Base-by-base conservation (phyloP, 2,113 vertebrate species). In the Mola mola region DNA sequence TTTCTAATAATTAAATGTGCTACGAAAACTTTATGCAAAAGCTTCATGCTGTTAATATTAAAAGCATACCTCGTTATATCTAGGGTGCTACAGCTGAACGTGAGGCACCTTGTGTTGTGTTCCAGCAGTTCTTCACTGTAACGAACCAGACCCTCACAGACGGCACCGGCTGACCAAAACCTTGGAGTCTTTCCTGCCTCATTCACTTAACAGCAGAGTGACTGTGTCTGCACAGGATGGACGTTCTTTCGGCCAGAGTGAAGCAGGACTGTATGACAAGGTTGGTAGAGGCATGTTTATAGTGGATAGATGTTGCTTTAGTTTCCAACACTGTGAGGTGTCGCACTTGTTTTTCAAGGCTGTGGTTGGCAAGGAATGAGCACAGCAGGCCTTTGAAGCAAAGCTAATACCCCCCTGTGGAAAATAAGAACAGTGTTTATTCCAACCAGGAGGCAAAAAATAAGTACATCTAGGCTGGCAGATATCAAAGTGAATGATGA, bases 171-270 rank as follows among this genome's bases (percentile, higher is more conserved):
- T 92, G 37, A 71, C 85, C 57, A 90, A 94, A 85, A 97, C 96
- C 0, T 86, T 98, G 58, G 94, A 96, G 84, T 98, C 96, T 34
- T 99, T 95, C 80, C 89, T 98, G 70, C 95, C 96, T 9, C 53
- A 60, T 11, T 65, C 90, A 46, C 66, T 95, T 25, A 70, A 67
- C 42, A 87, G 87, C 65, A 62, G 73, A 47, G 81, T 98, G 79
- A 76, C 51, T 5, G 44, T 95, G 22, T 93, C 94, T 55, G 85
- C 89, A 48, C 48, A 90, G 81, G 96, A 98, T 33, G 96, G 97
- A 26, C 91, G 93, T 40, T 51, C 83, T 46, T 75, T 97, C 72
- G 95, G 94, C 64, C 76, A 88, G 64, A 75, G 68, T 10, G 82
- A 91, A 15, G 85, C 86, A 16, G 92, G 87, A 70, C 66, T 38